phyloP scores from a whole-genome alignment of 2,113 vertebrate genomes.

The Sakesphorus luctuosus region DNA sequence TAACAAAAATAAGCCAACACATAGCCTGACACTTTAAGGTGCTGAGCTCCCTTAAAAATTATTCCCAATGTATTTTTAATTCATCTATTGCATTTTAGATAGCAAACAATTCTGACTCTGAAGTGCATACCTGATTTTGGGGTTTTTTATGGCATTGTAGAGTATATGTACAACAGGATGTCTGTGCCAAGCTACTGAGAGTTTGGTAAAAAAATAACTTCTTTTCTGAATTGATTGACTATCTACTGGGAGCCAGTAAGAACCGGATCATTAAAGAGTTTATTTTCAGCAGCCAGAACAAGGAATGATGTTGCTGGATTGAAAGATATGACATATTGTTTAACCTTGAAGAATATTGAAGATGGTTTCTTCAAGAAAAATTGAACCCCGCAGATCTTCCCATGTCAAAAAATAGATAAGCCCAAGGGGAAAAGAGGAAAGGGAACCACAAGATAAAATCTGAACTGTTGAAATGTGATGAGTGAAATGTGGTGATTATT shows the following conservation, averaged over 20 bases:
- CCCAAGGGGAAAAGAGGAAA: conserved; percentile 18
- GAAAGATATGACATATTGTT: conserved; percentile 49
- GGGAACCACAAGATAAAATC: background rate
- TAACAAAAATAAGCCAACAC: background rate
- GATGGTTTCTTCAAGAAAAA: conserved; percentile 32
- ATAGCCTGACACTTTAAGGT: background rate
- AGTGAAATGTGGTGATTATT: conserved; percentile 25
- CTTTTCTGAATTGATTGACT: background rate
- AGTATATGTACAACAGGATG: background rate
- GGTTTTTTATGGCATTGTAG: background rate
- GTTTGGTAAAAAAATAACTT: background rate
- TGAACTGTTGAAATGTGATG: background rate
- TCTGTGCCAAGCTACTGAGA: background rate
- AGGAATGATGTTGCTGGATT: background rate
- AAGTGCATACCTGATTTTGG: background rate
- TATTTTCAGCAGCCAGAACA: conserved; percentile 54
- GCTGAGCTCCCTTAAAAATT: background rate
- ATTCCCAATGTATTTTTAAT: background rate
- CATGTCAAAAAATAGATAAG: conserved; percentile 36
- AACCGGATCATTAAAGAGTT: conserved; percentile 15
- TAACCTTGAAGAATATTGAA: conserved; percentile 32
- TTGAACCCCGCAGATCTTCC: background rate
- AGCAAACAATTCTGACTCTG: background rate
- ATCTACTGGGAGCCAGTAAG: background rate
- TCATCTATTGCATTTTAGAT: background rate